These are phyloP conservation scores for Acanthosoma haemorrhoidale DNA, from an alignment of 2,888 invertebrate genomes.

Conservation along the genomic window DNA sequence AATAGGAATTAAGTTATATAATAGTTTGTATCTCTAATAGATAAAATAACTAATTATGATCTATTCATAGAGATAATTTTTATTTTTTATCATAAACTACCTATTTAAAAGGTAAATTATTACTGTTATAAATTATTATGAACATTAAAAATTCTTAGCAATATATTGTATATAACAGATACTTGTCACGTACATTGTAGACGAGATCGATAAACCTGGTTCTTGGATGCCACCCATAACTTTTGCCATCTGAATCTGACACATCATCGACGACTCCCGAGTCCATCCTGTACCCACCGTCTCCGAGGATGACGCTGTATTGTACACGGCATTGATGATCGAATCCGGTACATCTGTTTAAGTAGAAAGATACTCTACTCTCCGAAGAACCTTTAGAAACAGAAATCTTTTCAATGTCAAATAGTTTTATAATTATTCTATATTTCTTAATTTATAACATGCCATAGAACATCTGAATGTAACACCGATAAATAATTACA, in stretches of 20 bases:
- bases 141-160: not conserved
- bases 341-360: constrained; percentile 72
- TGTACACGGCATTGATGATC: constrained; percentile 72
- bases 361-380: constrained; percentile 53
- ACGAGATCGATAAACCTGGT: constrained; percentile 55
- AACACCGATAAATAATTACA: too few relatives aligned
- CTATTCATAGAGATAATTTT: too few relatives aligned
- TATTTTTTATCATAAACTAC: too few relatives aligned
- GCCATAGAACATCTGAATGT: too few relatives aligned
- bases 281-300: constrained; percentile 61
- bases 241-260: constrained; percentile 64
- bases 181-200: constrained; percentile 50
- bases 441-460: too few relatives aligned
- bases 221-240: constrained; percentile 65
- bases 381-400: constrained; percentile 42
- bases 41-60: too few relatives aligned
- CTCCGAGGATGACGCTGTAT: constrained; percentile 64
- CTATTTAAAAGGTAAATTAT: too few relatives aligned
- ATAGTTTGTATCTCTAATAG: too few relatives aligned
- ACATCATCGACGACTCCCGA: constrained; percentile 66
- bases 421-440: too few relatives aligned
- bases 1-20: too few relatives aligned
- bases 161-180: not conserved
- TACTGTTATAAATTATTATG: too few relatives aligned
- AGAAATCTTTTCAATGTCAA: too few relatives aligned